phyloP scores from a whole-genome alignment of 2,797 vertebrate species.

The Bovichtus diacanthus region DNA sequence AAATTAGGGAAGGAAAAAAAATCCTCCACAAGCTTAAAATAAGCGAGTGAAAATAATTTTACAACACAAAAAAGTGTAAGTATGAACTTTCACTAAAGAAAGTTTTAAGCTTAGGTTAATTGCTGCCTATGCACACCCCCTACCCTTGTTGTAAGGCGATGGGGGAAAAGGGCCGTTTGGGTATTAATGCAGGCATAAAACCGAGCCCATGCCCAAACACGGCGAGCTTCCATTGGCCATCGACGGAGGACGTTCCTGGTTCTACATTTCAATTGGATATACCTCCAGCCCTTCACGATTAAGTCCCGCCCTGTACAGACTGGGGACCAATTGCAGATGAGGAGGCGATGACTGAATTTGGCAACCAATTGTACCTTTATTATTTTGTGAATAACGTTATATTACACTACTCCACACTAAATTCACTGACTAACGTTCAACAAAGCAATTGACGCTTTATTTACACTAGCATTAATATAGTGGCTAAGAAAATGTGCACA shows the following conservation, averaged over 20 bases:
- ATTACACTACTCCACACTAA: neutral
- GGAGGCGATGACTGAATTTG: slow-evolving; percentile 9
- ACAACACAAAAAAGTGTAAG: slow-evolving; percentile 61
- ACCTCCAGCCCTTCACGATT: neutral
- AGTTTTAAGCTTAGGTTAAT: slow-evolving; percentile 82
- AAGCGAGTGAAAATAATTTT: slow-evolving; percentile 41
- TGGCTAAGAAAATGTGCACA: neutral
- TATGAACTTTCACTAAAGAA: slow-evolving; percentile 74
- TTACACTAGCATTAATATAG: neutral
- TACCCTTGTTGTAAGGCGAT: slow-evolving; percentile 85
- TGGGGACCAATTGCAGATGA: slow-evolving; percentile 40
- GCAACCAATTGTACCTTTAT: neutral
- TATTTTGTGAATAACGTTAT: neutral
- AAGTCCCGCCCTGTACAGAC: slow-evolving; percentile 23
- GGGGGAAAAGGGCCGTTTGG: slow-evolving; percentile 52
- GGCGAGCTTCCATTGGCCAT: slow-evolving; percentile 71
- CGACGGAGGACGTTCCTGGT: neutral
- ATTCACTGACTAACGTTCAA: neutral
- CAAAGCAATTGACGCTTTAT: neutral
- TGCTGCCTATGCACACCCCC: slow-evolving; percentile 85
- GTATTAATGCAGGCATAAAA: slow-evolving; percentile 64
- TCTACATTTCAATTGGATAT: slow-evolving; percentile 59
- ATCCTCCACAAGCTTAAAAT: slow-evolving; percentile 17
- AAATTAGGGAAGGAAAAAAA: slow-evolving; percentile 20
- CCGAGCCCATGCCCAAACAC: slow-evolving; percentile 56